phyloP scores from a whole-genome alignment of 2,888 invertebrate genomes.

The Frankliniella fusca region DNA sequence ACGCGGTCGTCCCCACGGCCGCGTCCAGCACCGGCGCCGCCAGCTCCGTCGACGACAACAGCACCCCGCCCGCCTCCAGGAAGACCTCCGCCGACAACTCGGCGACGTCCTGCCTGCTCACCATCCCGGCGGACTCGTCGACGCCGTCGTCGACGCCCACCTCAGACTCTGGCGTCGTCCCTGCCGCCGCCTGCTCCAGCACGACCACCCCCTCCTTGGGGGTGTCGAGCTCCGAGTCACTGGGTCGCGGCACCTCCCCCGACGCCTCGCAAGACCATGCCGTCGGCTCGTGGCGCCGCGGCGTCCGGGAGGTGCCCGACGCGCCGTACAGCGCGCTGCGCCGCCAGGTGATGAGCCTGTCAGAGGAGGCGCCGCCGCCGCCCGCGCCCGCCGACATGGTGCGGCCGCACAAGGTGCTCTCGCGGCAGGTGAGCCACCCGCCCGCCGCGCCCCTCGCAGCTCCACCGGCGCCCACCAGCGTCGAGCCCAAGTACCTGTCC shows the following conservation, averaged over 20 bases:
- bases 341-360: slow-evolving; percentile 26
- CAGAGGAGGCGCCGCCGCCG: slow-evolving; percentile 38
- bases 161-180: slow-evolving; percentile 35
- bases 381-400: slow-evolving; percentile 39
- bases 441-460: slow-evolving; percentile 34
- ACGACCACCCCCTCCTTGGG: slow-evolving; percentile 34
- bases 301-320: background rate
- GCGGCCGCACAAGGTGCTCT: slow-evolving; percentile 65
- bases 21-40: slow-evolving; percentile 16
- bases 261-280: background rate
- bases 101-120: background rate
- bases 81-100: slow-evolving; percentile 25
- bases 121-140: background rate
- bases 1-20: slow-evolving; percentile 8
- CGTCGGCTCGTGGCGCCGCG: background rate
- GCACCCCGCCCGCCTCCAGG: background rate
- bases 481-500: slow-evolving; percentile 53
- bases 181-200: slow-evolving; percentile 34
- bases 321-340: background rate
- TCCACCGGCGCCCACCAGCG: slow-evolving; percentile 35
- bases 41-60: slow-evolving; percentile 21
- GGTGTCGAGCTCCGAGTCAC: slow-evolving; percentile 35
- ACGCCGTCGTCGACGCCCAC: slow-evolving; percentile 31
- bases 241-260: slow-evolving; percentile 10
- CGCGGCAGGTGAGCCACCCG: slow-evolving; percentile 54